A percentile compares a stretch with the other conserved stretches of the same genome.
Evolutionary conservation across 2,797 vertebrate genomes (phyloP).

Genomic region (Malurus splendens): DNA sequence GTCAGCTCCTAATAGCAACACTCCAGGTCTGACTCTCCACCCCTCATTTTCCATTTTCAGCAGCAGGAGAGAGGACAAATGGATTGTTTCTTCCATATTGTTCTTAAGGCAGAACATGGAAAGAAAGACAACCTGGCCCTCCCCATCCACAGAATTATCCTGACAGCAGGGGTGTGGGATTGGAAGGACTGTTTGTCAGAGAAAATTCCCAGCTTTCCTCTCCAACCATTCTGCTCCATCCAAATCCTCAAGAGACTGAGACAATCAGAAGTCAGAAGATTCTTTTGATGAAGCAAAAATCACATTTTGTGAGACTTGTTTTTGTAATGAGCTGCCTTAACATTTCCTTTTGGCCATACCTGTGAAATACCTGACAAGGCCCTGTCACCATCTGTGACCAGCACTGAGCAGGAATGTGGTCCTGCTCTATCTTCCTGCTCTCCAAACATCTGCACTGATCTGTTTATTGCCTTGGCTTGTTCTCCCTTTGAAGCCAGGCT

Average conservation of each 20-base stretch:
- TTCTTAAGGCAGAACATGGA: background rate
- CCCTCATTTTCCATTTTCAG: background rate
- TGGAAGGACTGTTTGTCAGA: background rate
- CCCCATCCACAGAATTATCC: background rate
- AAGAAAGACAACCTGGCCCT: background rate
- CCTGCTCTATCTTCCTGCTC: background rate
- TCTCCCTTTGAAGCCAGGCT: background rate
- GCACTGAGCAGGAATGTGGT: fast-evolving
- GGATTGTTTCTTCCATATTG: background rate
- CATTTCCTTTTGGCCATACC: background rate
- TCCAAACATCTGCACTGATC: background rate
- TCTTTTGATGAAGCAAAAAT: background rate
- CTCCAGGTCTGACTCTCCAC: background rate
- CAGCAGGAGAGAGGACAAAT: background rate
- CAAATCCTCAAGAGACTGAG: background rate
- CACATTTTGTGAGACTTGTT: background rate
- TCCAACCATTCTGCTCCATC: background rate
- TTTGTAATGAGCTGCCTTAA: background rate
- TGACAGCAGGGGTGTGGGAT: background rate
- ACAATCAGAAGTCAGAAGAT: background rate
- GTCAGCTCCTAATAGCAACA: background rate
- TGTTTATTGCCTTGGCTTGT: background rate
- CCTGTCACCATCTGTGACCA: background rate
- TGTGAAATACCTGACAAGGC: background rate
- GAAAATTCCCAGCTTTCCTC: background rate